Evolutionary conservation across 2,888 invertebrate genomes (phyloP).

Genomic region (Rosalia funebris): DNA sequence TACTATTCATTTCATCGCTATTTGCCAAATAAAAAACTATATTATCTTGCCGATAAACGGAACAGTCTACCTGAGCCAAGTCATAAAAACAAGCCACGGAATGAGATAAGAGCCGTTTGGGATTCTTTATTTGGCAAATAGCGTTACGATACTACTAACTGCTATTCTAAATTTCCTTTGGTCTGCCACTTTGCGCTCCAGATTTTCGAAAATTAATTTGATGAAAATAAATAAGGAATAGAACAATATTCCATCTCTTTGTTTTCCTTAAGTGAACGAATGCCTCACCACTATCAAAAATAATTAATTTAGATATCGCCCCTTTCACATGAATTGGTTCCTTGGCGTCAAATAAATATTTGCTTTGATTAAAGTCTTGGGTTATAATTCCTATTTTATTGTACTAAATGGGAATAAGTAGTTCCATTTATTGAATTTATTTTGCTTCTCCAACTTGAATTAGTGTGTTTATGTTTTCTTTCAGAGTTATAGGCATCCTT

Average conservation of each 20-base stretch:
- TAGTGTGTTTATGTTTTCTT: not conserved
- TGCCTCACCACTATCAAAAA: conserved; percentile 3
- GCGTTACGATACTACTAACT: no score
- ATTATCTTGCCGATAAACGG: no score
- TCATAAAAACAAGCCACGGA: no score
- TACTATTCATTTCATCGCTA: no score
- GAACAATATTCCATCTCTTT: not conserved
- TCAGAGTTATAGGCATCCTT: not conserved
- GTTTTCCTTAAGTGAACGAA: conserved; percentile 10
- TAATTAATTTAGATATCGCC: conserved; percentile 4
- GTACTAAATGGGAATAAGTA: conserved; percentile 3
- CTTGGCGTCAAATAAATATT: conserved; percentile 20
- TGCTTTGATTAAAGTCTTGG: conserved; percentile 4
- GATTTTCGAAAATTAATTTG: no score
- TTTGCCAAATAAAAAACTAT: no score
- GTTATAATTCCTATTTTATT: conserved; percentile 8
- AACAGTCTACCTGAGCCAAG: no score
- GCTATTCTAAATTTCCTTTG: no score
- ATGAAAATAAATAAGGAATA: no score
- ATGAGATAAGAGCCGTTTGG: no score
- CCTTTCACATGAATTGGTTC: conserved; percentile 16
- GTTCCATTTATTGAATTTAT: not conserved
- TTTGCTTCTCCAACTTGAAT: not conserved
- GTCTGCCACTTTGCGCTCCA: no score
- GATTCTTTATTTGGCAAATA: no score